phyloP scores from a whole-genome alignment of 2,888 invertebrate species.

The Melanchra persicariae region DNA sequence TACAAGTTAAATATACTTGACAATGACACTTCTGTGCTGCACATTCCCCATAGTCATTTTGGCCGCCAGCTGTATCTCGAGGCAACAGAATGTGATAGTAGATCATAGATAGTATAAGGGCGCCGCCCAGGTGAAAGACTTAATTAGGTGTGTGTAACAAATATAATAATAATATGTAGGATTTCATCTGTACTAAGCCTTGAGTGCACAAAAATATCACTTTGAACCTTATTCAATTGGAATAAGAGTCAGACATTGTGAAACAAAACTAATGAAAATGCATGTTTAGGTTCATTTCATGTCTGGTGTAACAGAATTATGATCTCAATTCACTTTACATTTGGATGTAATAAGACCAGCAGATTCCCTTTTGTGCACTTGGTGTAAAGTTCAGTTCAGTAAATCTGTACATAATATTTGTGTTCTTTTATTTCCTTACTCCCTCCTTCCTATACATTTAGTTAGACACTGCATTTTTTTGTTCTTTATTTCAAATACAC shows the following conservation, averaged over 20 bases:
- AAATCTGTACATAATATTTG: constrained; percentile 36
- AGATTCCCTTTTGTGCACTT: constrained; percentile 11
- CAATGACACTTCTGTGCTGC: too few species aligned
- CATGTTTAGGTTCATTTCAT: not conserved
- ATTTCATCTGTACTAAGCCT: constrained; percentile 14
- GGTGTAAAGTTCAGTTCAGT: constrained; percentile 37
- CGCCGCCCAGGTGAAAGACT: constrained; percentile 33
- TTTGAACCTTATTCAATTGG: not conserved
- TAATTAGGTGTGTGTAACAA: constrained; percentile 29
- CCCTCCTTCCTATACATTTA: too few species aligned
- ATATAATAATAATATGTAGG: constrained; percentile 9
- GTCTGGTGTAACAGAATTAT: not conserved
- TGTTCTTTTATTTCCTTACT: constrained; percentile 25
- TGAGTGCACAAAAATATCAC: constrained; percentile 17
- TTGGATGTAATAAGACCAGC: not conserved
- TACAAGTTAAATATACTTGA: too few species aligned
- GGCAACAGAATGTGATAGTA: constrained; percentile 41
- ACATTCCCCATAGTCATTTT: not conserved
- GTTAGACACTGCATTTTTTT: not conserved
- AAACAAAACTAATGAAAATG: not conserved
- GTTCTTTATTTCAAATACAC: too few species aligned
- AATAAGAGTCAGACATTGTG: not conserved
- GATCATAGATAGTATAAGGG: constrained; percentile 41
- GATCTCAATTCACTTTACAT: constrained; percentile 19
- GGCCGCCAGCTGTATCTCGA: not conserved